Percentiles rank a stretch among this genome's conserved stretches.
Conservation (phyloP, 2,888 invertebrate genomes). For the Lithophane ornitopus region DNA sequence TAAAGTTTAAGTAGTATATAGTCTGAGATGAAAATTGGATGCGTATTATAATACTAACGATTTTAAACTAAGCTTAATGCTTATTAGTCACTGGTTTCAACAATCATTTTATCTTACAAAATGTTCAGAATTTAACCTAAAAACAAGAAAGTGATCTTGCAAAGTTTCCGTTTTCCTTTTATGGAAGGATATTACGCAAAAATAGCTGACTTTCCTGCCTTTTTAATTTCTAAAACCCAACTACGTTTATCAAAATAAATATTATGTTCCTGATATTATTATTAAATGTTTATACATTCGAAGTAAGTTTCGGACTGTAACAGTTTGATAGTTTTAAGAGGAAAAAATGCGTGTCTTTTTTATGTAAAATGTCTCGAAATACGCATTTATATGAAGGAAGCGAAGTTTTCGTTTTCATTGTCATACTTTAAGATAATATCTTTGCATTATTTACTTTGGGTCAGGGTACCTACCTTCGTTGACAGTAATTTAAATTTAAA, state of each 20-base stretch:
- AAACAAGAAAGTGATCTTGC: no score
- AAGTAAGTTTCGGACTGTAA: background rate
- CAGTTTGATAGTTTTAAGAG: background rate
- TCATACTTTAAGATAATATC: conserved; percentile 5
- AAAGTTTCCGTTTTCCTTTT: no score
- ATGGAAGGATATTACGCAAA: no score
- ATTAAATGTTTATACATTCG: no score
- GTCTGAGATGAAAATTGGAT: conserved; percentile 2
- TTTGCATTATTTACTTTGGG: conserved; percentile 25
- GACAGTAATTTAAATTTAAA: background rate
- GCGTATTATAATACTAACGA: background rate
- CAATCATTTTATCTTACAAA: background rate
- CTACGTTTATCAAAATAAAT: background rate
- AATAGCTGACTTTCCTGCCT: no score
- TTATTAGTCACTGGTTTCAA: background rate
- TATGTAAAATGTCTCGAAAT: conserved; percentile 3
- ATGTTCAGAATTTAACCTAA: background rate
- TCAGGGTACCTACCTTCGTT: background rate
- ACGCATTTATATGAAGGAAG: background rate
- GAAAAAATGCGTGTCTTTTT: conserved; percentile 2
- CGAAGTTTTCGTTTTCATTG: conserved; percentile 25
- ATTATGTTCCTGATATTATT: no score
- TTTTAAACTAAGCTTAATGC: background rate
- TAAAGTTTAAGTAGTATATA: conserved; percentile 4
- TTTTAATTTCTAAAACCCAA: background rate